These are phyloP conservation scores for Scaptomyza graminum DNA, from an alignment of 1,140 invertebrate species.

Conservation along the genomic window DNA sequence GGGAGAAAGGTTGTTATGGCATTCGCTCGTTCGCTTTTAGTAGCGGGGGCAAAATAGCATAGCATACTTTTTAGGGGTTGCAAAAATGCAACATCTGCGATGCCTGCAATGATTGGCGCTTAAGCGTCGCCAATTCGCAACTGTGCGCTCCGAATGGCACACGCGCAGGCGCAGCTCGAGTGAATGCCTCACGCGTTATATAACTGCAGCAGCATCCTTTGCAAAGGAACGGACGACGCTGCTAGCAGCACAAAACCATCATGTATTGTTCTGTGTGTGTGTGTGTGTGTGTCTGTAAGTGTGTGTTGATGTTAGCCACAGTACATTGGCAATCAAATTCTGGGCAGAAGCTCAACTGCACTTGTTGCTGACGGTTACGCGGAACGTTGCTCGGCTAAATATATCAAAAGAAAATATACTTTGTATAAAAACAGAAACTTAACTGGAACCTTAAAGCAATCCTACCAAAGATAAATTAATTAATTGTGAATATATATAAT, in stretches of 20 bases:
- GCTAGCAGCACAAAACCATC: constrained; percentile 30
- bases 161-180: constrained; percentile 74
- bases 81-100: constrained; percentile 60
- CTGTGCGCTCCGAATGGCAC: constrained; percentile 33
- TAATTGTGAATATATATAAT: background rate
- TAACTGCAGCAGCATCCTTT: constrained; percentile 49
- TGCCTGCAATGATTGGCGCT: constrained; percentile 63
- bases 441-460: too few species aligned
- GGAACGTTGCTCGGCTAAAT: constrained; percentile 24
- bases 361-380: constrained; percentile 74
- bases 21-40: constrained; percentile 66
- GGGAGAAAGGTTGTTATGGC: constrained; percentile 69
- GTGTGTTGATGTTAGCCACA: constrained; percentile 14
- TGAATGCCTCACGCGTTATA: constrained; percentile 31
- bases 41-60: constrained; percentile 64
- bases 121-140: constrained; percentile 55
- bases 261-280: constrained; percentile 1
- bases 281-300: background rate
- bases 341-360: constrained; percentile 70
- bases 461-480: background rate
- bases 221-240: constrained; percentile 24
- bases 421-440: background rate
- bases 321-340: constrained; percentile 12
- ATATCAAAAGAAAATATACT: background rate
- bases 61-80: constrained; percentile 81